Percentiles rank a stretch among this genome's conserved stretches.
Evolutionary conservation across 2,888 invertebrate species (phyloP).

Genomic region (Cenopis cana): DNA sequence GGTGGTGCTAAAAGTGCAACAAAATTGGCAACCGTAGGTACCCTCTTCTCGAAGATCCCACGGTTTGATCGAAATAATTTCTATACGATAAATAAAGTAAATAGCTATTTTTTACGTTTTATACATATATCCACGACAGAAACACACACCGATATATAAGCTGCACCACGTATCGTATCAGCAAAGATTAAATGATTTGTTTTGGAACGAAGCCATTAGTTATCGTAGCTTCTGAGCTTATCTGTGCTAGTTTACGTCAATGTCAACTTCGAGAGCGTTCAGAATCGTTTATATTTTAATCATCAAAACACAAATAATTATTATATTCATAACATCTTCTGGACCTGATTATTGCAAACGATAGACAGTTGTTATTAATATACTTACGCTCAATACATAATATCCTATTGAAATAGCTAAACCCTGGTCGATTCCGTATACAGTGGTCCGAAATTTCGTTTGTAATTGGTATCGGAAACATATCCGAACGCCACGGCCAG

Average conservation of each 20-base stretch:
- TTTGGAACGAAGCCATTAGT: background rate
- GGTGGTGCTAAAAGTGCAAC: no score
- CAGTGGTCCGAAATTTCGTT: background rate
- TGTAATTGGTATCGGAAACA: background rate
- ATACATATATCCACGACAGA: no score
- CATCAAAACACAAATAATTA: no score
- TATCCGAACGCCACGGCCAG: background rate
- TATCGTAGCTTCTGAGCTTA: background rate
- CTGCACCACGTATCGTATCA: no score
- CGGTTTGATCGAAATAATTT: no score
- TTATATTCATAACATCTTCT: background rate
- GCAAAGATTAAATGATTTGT: background rate
- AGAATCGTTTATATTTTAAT: background rate
- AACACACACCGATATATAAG: no score
- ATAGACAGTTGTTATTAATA: background rate
- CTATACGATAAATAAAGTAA: no score
- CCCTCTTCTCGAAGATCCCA: no score
- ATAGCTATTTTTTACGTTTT: no score
- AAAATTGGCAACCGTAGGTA: no score
- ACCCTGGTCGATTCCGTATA: background rate
- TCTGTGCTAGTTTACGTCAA: constrained; percentile 5
- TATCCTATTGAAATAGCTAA: background rate
- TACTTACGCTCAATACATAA: background rate
- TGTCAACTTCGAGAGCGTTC: background rate
- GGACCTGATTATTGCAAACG: background rate